Evolutionary conservation across 2,113 vertebrate species (phyloP).

Genomic region (Poicephalus gulielmi): DNA sequence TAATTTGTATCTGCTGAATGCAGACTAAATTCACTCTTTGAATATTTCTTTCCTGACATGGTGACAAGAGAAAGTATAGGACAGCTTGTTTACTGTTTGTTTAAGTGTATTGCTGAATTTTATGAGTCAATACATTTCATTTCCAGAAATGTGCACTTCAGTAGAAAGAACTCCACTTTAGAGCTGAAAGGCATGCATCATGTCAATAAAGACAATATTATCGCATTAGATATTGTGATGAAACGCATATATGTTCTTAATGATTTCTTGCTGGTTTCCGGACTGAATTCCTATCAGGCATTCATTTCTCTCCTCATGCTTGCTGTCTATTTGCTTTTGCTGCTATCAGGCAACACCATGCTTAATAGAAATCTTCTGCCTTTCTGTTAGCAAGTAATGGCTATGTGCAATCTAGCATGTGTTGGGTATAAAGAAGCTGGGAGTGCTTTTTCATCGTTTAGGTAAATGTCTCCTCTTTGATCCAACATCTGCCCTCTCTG

Average conservation of each 20-base stretch:
- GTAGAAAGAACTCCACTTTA: background rate
- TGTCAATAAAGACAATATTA: conserved; percentile 10
- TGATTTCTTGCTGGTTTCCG: background rate
- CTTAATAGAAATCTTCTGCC: conserved; percentile 42
- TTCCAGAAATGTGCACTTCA: background rate
- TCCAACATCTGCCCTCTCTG: conserved; percentile 43
- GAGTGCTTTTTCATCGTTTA: background rate
- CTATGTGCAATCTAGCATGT: background rate
- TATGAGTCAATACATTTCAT: background rate
- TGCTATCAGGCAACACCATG: conserved; percentile 1
- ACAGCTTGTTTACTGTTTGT: background rate
- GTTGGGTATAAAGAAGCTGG: background rate
- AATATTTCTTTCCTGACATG: background rate
- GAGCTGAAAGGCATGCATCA: background rate
- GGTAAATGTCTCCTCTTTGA: conserved; percentile 42
- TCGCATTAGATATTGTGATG: background rate
- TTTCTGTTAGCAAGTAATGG: conserved; percentile 13
- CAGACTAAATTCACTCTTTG: background rate
- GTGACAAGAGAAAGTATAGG: background rate
- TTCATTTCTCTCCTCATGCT: background rate
- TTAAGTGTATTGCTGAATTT: background rate
- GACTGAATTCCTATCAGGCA: background rate
- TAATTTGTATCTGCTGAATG: background rate
- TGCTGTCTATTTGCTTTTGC: background rate
- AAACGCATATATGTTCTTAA: background rate